A percentile compares a stretch with the other conserved stretches of the same genome.
Evolutionary conservation across 2,113 vertebrate genomes (phyloP).

Genomic region (Muntiacus reevesi): DNA sequence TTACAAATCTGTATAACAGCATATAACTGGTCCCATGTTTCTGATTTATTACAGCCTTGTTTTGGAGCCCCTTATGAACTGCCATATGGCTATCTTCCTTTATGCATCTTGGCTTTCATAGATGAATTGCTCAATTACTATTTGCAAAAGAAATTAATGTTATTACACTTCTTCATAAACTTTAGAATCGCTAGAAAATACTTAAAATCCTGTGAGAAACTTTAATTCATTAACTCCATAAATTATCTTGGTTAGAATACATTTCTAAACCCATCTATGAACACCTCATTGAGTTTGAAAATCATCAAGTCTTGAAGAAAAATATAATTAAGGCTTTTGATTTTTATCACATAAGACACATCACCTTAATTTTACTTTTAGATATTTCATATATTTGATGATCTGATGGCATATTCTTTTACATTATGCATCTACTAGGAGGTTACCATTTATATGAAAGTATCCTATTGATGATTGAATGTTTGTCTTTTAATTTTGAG

Average conservation of each 20-base stretch:
- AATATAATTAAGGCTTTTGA: not conserved
- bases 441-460: not conserved
- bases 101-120: slow-evolving; percentile 39
- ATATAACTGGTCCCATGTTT: not conserved
- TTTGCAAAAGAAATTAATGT: slow-evolving; percentile 50
- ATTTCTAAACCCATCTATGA: not conserved
- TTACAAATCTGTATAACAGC: not conserved
- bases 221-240: slow-evolving; percentile 45
- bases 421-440: not conserved
- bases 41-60: not conserved
- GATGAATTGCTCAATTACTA: slow-evolving; percentile 49
- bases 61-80: not conserved
- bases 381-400: slow-evolving; percentile 1
- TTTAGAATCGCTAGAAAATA: slow-evolving; percentile 36
- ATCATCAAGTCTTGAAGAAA: slow-evolving; percentile 28
- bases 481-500: slow-evolving; percentile 8
- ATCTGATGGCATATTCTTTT: not conserved
- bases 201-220: slow-evolving; percentile 17
- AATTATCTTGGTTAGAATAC: slow-evolving; percentile 25
- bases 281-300: slow-evolving; percentile 21
- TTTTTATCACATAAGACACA: slow-evolving; percentile 28
- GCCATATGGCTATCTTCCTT: slow-evolving; percentile 10
- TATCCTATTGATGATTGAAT: not conserved
- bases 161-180: slow-evolving; percentile 30
- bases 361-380: slow-evolving; percentile 27